Evolutionary conservation across 2,888 invertebrate genomes (phyloP).

Genomic region (Buathra laborator): DNA sequence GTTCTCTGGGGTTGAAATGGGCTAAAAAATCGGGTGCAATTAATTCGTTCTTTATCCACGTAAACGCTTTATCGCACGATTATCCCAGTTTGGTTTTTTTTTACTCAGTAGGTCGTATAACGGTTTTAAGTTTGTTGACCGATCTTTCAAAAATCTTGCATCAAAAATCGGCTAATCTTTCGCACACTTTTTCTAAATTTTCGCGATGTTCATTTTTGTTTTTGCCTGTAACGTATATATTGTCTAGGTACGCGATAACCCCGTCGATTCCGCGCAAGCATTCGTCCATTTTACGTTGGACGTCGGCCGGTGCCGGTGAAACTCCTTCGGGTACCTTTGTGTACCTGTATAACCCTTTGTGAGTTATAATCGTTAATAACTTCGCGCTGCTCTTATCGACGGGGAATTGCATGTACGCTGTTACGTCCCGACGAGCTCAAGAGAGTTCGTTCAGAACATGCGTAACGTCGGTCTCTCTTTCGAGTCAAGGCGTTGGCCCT

Average conservation of each 20-base stretch:
- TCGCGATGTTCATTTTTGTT: slow-evolving; percentile 42
- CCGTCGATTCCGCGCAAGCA: slow-evolving; percentile 49
- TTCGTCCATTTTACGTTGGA: slow-evolving; percentile 54
- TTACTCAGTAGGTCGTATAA: too few species aligned
- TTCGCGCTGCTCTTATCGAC: slow-evolving; percentile 30
- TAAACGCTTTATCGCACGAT: slow-evolving; percentile 74
- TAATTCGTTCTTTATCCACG: slow-evolving; percentile 69
- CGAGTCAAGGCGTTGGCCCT: too few species aligned
- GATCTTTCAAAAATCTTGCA: slow-evolving; percentile 76
- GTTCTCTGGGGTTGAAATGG: slow-evolving; percentile 60
- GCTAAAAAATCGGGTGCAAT: slow-evolving; percentile 62
- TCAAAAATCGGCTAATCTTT: slow-evolving; percentile 72
- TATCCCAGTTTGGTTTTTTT: slow-evolving; percentile 74
- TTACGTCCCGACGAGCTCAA: too few species aligned
- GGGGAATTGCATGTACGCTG: slow-evolving; percentile 64
- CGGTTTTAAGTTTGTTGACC: slow-evolving; percentile 72
- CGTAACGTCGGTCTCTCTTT: too few species aligned
- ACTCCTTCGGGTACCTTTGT: slow-evolving; percentile 44
- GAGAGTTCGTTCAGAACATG: too few species aligned
- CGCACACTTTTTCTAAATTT: slow-evolving; percentile 35
- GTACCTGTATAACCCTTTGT: slow-evolving; percentile 35
- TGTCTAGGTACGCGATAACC: slow-evolving; percentile 39
- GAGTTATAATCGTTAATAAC: slow-evolving; percentile 42
- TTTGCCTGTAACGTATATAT: slow-evolving; percentile 50
- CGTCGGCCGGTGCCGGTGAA: slow-evolving; percentile 22